These are phyloP conservation scores for Alces alces DNA, from an alignment of 2,113 vertebrate genomes.

Conservation along the genomic window DNA sequence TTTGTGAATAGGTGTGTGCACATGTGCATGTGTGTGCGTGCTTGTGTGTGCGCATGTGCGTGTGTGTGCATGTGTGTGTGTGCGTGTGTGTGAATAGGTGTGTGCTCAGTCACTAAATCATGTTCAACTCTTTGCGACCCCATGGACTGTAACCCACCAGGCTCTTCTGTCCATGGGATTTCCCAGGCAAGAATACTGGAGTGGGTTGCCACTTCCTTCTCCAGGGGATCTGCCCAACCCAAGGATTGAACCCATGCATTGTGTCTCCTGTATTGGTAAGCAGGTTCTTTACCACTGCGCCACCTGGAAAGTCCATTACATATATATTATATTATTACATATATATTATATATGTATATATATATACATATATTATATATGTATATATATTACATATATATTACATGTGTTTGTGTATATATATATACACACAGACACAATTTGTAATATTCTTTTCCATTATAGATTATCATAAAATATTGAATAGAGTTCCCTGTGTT, in stretches of 20 bases:
- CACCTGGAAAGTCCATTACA: background rate
- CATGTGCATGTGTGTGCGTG: background rate
- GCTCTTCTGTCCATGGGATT: background rate
- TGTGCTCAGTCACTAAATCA: background rate
- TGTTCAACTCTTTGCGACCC: background rate
- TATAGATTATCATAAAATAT: background rate
- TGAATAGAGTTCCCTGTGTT: background rate
- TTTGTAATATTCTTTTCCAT: background rate
- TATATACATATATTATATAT: no score
- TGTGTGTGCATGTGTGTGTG: background rate
- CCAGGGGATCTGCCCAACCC: background rate
- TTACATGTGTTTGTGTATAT: no score
- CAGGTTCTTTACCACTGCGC: background rate
- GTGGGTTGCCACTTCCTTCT: background rate
- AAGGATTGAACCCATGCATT: background rate
- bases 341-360: rapidly evolving
- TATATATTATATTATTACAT: no score
- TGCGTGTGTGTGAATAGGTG: background rate
- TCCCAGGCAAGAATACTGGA: background rate
- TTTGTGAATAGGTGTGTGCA: no score
- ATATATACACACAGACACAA: background rate
- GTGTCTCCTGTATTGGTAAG: background rate
- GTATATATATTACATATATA: no score
- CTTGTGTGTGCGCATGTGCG: no score
- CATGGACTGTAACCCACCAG: background rate